phyloP scores from a whole-genome alignment of 2,113 vertebrate species.

The Xenopus laevis region DNA sequence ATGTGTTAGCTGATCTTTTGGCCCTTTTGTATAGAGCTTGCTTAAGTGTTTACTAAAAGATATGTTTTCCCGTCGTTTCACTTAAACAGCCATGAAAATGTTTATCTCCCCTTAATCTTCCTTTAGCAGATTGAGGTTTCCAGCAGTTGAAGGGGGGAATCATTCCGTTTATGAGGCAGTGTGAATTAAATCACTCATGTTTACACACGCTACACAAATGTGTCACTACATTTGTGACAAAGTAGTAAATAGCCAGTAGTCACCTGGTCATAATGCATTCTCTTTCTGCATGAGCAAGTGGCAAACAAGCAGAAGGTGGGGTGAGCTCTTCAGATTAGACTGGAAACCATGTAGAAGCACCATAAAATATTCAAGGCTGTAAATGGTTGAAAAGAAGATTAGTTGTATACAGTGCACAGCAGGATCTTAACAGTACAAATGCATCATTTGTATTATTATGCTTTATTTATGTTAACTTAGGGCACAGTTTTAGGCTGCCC shows the following conservation, averaged over 20 bases:
- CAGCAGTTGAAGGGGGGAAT: not conserved
- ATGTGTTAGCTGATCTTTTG: slow-evolving; percentile 27
- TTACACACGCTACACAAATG: not conserved
- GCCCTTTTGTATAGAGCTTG: slow-evolving; percentile 5
- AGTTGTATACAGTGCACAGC: too few relatives aligned
- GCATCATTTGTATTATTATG: too few relatives aligned
- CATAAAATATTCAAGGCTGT: not conserved
- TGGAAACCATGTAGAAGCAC: not conserved
- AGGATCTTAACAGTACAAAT: too few relatives aligned
- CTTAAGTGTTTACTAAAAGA: slow-evolving; percentile 22
- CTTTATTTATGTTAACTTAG: too few relatives aligned
- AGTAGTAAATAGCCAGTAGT: slow-evolving; percentile 20
- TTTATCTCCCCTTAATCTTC: not conserved
- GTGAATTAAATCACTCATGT: not conserved
- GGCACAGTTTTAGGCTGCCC: too few relatives aligned
- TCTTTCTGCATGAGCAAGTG: slow-evolving; percentile 24
- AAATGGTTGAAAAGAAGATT: not conserved
- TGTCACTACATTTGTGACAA: slow-evolving; percentile 4
- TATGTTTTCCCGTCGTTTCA: slow-evolving; percentile 8
- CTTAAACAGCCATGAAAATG: too few relatives aligned
- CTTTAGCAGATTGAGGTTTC: not conserved
- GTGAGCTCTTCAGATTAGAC: not conserved
- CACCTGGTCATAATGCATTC: slow-evolving; percentile 15
- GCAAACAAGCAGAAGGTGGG: slow-evolving; percentile 14
- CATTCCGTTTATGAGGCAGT: slow-evolving; percentile 1